Evolutionary conservation across 2,888 invertebrate species (phyloP).

Genomic region (Euclidia mi): DNA sequence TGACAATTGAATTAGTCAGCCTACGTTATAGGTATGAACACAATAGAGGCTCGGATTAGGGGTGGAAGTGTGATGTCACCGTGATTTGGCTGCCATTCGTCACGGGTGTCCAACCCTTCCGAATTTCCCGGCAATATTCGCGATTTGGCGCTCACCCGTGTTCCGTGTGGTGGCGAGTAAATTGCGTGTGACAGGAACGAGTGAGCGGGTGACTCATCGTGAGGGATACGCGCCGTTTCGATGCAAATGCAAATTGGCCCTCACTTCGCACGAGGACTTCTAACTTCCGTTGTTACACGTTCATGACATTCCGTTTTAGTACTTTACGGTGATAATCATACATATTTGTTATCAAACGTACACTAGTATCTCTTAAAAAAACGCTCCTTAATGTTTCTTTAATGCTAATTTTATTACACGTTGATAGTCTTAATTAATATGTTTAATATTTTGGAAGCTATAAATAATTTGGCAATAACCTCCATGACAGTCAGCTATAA

Average conservation of each 20-base stretch:
- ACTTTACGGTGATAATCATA: slow-evolving; percentile 1
- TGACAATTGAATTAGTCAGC: background rate
- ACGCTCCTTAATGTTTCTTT: background rate
- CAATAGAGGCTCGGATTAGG: background rate
- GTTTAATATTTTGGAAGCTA: slow-evolving; percentile 22
- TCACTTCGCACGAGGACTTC: slow-evolving; percentile 74
- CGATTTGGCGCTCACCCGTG: slow-evolving; percentile 25
- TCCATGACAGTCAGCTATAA: slow-evolving; percentile 15
- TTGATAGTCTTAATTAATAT: slow-evolving; percentile 18
- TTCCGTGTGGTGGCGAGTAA: slow-evolving; percentile 24
- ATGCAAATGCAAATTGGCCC: slow-evolving; percentile 73
- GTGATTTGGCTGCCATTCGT: slow-evolving; percentile 11
- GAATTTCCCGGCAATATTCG: slow-evolving; percentile 28
- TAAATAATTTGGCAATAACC: slow-evolving; percentile 30
- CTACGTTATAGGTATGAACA: background rate
- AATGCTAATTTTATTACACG: background rate
- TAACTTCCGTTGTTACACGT: slow-evolving; percentile 65
- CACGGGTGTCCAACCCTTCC: slow-evolving; percentile 24
- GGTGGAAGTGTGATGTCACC: slow-evolving; percentile 24
- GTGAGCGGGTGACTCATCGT: slow-evolving; percentile 61
- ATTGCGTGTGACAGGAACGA: slow-evolving; percentile 47
- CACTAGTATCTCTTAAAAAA: background rate
- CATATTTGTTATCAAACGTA: background rate
- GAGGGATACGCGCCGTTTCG: slow-evolving; percentile 57
- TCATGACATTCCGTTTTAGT: slow-evolving; percentile 34